Base-by-base conservation (phyloP, 2,888 invertebrate species). In the Macaria notata region DNA sequence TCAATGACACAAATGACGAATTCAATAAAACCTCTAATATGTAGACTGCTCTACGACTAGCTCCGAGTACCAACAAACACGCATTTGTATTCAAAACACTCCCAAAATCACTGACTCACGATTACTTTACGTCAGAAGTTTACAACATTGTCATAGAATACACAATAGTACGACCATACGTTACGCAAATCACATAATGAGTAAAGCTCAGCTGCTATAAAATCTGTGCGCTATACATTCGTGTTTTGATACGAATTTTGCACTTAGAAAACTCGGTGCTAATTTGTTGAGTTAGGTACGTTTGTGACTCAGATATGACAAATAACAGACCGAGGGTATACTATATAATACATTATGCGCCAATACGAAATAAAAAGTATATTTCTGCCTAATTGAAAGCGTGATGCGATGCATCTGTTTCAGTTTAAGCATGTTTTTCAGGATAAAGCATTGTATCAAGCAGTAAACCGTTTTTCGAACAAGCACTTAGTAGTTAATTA, bases 211-310 rank as follows among this genome's bases (percentile, higher is more conserved):
- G n/a, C 41, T 5, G 8, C 1, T 38, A 47, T 47, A 46, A 29
- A 19, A 46, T 31, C 31, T 36, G 46, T 46, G n/a, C 36, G 4
- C 19, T 38, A 4, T 36, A 36, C 55, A 56, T 46, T 60, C 63
- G 31, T 66, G 65, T 70, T 71, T 66, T 64, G 62, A 56, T 67
- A 59, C 54, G 56, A 61, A 60, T 56, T 61, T 54, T 64, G 62
- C 67, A 64, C 59, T 54, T 63, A 54, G 66, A 61, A 64, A 56
- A 43, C 46, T 56, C 49, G 65, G 70, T 70, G 69, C 56, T 75
- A 73, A 75, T 72, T 70, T 68, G 62, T 63, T 65, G 62, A 68
- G 65, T 66, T 66, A n/a, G n/a, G n/a, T n/a, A 59, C 62, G 62
- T 64, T 65, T 41, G 45, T 9, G 4, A 30, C 42, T 36, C 33